Base-by-base conservation (phyloP, 2,888 invertebrate genomes). In the Caenorhabditis zanzibari region DNA sequence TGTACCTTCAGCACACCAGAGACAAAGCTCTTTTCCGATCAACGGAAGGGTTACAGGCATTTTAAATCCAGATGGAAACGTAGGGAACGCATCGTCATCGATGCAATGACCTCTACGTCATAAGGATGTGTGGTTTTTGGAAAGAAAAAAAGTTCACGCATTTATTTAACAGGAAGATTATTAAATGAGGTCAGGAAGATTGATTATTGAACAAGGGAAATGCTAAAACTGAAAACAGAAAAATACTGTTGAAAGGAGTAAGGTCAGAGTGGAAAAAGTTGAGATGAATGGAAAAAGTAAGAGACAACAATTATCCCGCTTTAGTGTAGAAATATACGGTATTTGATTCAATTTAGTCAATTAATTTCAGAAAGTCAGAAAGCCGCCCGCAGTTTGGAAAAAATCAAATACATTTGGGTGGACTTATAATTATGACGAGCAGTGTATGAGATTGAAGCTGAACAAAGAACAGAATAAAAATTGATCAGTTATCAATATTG, bases 1-100 rank as follows among this genome's bases (percentile, higher is more conserved):
- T n/a, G n/a, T 28, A 77, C 82, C n/a, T 73, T 82, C 82, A 16
- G 73, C 52, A 74, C 82, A 82, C 82, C 82, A 82, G 49, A 82
- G 77, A 49, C 82, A 82, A 0, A 82, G 49, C 5, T 82, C 68
- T 58, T 35, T 58, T 6, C 72, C 82, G 14, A 76, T 52, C 1
- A 71, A 26, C 1, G 32, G 68, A 2, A 76, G 52, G 7, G 66
- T 58, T 32, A 66, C 10, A 22, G 72, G 49, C 72, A 64, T 68
- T 32, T 41, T 44, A 22, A 38, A 22, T 22, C 1, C 56, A 16
- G 49, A 3, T 56, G 28, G 61, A 22, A 5, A 12, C n/a, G 19
- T 19, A 19, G 35, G 14, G 38, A 16, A 7, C 10, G n/a, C 35
- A 19, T 38, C 1, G 12, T 24, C 24, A 24, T 16, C 9, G 12